Evolutionary conservation across 2,113 vertebrate species (phyloP).

Genomic region (Enhydra lutris): DNA sequence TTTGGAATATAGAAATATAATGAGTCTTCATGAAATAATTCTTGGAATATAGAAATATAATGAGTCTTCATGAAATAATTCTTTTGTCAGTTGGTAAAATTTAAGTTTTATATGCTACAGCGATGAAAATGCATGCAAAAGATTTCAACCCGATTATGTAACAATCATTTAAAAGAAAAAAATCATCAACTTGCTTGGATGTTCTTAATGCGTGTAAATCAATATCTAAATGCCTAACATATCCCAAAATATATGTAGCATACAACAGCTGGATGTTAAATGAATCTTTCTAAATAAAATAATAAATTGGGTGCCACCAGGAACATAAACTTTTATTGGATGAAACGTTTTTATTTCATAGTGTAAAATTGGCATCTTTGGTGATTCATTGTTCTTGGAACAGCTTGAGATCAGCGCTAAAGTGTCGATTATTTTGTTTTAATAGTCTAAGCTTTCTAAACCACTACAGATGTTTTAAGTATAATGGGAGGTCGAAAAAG

Average conservation of each 20-base stretch:
- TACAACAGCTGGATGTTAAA: constrained; percentile 30
- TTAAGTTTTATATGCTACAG: background rate
- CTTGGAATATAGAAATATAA: too few relatives aligned
- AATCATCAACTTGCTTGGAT: constrained; percentile 3
- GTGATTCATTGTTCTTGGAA: constrained; percentile 42
- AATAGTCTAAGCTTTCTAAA: constrained; percentile 62
- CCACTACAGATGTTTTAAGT: constrained; percentile 52
- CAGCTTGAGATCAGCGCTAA: constrained; percentile 49
- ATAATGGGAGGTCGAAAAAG: background rate
- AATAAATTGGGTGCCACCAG: constrained; percentile 37
- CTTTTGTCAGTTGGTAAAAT: background rate
- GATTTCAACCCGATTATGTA: background rate
- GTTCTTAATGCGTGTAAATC: constrained; percentile 41
- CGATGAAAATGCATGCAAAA: background rate
- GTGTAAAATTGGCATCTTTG: constrained; percentile 53
- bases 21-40: background rate
- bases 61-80: too few relatives aligned
- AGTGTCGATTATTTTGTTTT: constrained; percentile 53
- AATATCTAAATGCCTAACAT: constrained; percentile 22
- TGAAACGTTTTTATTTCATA: constrained; percentile 57
- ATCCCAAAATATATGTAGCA: constrained; percentile 42
- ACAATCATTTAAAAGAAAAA: background rate
- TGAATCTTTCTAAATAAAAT: constrained; percentile 61
- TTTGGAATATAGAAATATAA: background rate
- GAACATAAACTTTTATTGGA: constrained; percentile 48